Evolutionary conservation across 2,888 invertebrate genomes (phyloP), one percentile per base, ranked within the genome.

Genomic region (Thumatha senex): DNA sequence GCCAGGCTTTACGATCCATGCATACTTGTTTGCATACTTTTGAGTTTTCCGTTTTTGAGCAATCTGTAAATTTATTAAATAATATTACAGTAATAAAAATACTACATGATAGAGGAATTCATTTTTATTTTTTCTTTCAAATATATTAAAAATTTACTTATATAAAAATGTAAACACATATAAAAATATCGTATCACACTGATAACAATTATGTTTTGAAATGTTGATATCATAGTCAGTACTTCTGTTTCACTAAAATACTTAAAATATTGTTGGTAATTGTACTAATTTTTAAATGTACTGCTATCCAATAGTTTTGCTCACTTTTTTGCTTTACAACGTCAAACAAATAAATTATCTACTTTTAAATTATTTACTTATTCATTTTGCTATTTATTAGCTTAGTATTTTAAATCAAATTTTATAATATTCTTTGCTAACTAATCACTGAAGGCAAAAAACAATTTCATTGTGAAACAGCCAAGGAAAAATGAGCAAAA

Each of bases 61-160:
- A n/a, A n/a, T n/a, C n/a, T n/a, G n/a, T n/a, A n/a, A n/a, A n/a
- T n/a, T n/a, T n/a, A n/a, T n/a, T n/a, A n/a, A n/a, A n/a, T n/a
- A n/a, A n/a, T n/a, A n/a, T n/a, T n/a, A n/a, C n/a, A n/a, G n/a
- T n/a, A n/a, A n/a, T n/a, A n/a, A 24, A 24, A 24, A 24, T 5
- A 5, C 18, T 24, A 5, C 3, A 24, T 24, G 2, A 24, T 78
- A 80, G 84, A 88, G 84, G 84, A 85, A 87, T 80, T 86, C 86
- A 73, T 71, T 84, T 84, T 86, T 79, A 82, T 81, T 81, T 67
- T 80, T 75, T 79, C 74, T 74, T 68, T 82, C 75, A 80, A 86
- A 89, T 89, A 89, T 89, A 88, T 89, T 89, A 89, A 80, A 24
- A 80, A 82, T 86, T 84, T 80, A 80, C 80, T 80, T 80, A 80